Evolutionary conservation across 2,797 vertebrate genomes (phyloP).

Genomic region (Lindbergichthys nudifrons): DNA sequence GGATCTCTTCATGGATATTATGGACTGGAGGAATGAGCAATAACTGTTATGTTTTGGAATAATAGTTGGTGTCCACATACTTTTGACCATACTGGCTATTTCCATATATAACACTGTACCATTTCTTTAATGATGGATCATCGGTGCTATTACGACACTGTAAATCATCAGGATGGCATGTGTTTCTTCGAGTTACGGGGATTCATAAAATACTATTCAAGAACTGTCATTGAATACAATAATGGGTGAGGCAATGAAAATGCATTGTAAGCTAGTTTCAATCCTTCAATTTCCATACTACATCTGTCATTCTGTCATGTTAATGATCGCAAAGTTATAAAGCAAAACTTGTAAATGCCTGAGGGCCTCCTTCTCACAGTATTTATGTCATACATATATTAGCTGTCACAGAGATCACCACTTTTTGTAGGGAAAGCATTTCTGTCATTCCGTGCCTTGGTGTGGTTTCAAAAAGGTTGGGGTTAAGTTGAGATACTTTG

Average conservation of each 20-base stretch:
- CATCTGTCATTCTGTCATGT: conserved; percentile 4
- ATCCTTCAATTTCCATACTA: conserved; percentile 4
- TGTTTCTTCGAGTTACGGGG: neutral
- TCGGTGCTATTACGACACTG: neutral
- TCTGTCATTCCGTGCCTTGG: conserved; percentile 73
- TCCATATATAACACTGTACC: neutral
- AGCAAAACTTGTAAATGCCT: neutral
- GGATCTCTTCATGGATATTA: neutral
- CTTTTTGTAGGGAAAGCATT: conserved; percentile 34
- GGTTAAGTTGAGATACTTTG: conserved; percentile 68
- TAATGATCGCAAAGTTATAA: neutral
- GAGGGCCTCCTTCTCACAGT: neutral
- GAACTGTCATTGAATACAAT: conserved; percentile 19
- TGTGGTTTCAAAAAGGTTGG: conserved; percentile 58
- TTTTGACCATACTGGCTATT: neutral
- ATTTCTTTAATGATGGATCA: neutral
- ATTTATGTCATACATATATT: neutral
- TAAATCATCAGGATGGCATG: neutral
- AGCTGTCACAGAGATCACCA: neutral
- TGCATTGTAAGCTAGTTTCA: neutral
- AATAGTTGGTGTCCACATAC: neutral
- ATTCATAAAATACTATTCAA: conserved; percentile 14
- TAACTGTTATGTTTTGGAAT: neutral
- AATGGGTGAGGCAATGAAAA: conserved; percentile 42
- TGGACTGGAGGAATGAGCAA: neutral